phyloP scores from a whole-genome alignment of 2,797 vertebrate species.

The Pterois miles region DNA sequence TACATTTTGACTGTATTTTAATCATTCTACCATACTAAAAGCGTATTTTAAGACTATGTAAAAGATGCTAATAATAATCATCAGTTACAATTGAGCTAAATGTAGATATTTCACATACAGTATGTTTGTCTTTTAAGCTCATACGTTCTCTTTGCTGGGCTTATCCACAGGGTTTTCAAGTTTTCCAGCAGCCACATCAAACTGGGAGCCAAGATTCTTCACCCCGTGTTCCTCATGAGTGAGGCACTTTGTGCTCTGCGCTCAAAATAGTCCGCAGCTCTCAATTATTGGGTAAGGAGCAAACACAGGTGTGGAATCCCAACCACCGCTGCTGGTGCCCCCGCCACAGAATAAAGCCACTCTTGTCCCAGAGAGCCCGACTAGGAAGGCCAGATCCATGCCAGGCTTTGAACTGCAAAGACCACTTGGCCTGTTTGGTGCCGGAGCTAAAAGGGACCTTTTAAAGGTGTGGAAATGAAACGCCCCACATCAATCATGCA shows the following conservation, averaged over 20 bases:
- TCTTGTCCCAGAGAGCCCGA: conserved; percentile 76
- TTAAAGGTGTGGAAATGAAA: conserved; percentile 83
- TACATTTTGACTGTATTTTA: background rate
- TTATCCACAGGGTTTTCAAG: conserved; percentile 54
- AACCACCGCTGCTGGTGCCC: conserved; percentile 56
- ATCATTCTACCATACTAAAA: background rate
- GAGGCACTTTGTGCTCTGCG: conserved; percentile 79
- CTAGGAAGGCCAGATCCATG: conserved; percentile 72
- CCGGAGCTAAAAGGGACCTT: conserved; percentile 76
- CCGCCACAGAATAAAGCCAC: conserved; percentile 77
- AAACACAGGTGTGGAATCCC: conserved; percentile 86
- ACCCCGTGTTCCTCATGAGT: conserved; percentile 75
- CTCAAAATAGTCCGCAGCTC: conserved; percentile 79
- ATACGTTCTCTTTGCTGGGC: conserved; percentile 46
- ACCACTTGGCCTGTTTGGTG: conserved; percentile 70
- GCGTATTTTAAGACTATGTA: background rate
- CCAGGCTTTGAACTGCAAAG: conserved; percentile 80
- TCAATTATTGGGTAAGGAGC: conserved; percentile 83
- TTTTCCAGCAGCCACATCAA: conserved; percentile 77
- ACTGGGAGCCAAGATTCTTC: conserved; percentile 65
- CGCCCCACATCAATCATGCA: conserved; percentile 83
- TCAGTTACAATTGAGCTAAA: conserved; percentile 9
- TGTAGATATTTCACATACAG: conserved; percentile 16
- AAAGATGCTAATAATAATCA: conserved; percentile 9
- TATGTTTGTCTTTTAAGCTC: conserved; percentile 36